A percentile compares a stretch with the other conserved stretches of the same genome.
Conservation (phyloP, 2,888 invertebrate genomes). For the Alsophila aescularia region DNA sequence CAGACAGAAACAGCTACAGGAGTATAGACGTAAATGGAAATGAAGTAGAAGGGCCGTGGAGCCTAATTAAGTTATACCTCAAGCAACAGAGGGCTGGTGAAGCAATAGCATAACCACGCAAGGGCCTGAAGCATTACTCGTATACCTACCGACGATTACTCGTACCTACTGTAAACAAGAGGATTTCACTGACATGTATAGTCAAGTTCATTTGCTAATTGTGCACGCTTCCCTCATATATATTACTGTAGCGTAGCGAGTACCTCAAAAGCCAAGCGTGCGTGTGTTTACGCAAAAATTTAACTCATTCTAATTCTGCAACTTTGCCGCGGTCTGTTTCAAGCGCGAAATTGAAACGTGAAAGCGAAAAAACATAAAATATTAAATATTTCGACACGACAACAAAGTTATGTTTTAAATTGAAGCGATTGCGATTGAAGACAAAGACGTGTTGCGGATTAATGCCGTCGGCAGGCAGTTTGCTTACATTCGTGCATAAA, state of each 20-base stretch:
- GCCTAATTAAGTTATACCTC: neutral
- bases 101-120: neutral
- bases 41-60: neutral
- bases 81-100: neutral
- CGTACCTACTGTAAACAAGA: neutral
- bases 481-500: conserved; percentile 52
- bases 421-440: conserved; percentile 34
- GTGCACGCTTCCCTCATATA: conserved; percentile 39
- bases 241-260: no score
- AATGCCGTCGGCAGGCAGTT: conserved; percentile 37
- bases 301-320: conserved; percentile 32
- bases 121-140: neutral
- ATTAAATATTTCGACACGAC: conserved; percentile 31
- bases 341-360: conserved; percentile 30
- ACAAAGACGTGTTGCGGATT: conserved; percentile 42
- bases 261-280: no score
- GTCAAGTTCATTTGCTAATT: conserved; percentile 57
- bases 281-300: no score
- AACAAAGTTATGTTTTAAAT: conserved; percentile 23
- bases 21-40: neutral
- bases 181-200: conserved; percentile 34
- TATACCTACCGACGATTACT: no score
- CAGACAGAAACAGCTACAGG: neutral
- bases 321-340: conserved; percentile 34
- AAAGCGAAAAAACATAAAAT: conserved; percentile 23